These are phyloP conservation scores for Ceraclea dissimilis DNA, from an alignment of 2,888 invertebrate species.

Conservation along the genomic window DNA sequence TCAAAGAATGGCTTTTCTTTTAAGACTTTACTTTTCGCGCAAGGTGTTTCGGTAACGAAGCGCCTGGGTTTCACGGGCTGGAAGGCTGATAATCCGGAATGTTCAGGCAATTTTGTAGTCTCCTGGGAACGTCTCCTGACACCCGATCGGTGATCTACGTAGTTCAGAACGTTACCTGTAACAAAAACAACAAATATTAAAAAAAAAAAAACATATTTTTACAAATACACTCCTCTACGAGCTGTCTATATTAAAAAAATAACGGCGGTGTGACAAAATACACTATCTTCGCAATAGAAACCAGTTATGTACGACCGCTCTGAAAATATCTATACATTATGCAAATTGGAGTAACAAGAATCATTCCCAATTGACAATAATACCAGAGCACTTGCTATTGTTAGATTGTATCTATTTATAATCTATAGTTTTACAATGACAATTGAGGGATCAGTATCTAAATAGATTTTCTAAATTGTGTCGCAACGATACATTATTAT, in stretches of 20 bases:
- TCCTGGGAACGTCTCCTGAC: neutral
- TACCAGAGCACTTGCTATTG: neutral
- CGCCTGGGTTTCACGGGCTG: constrained; percentile 16
- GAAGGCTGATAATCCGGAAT: constrained; percentile 13
- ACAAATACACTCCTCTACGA: too few species aligned
- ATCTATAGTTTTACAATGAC: neutral
- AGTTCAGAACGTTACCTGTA: neutral
- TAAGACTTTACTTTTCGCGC: constrained; percentile 7
- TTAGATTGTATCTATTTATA: neutral
- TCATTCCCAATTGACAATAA: too few species aligned
- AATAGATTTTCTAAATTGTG: neutral
- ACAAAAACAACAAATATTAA: neutral
- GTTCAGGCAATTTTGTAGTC: neutral
- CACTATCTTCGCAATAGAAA: too few species aligned
- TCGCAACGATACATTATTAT: neutral
- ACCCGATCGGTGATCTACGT: neutral
- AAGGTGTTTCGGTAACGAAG: constrained; percentile 5
- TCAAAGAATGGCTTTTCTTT: constrained; percentile 23
- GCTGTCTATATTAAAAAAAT: too few species aligned
- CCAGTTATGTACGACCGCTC: too few species aligned
- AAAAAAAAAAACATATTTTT: neutral
- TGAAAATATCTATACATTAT: neutral
- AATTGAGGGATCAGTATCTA: neutral
- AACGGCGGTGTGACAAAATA: too few species aligned
- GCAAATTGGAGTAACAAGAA: neutral